Evolutionary conservation across 2,113 vertebrate species (phyloP).

Genomic region (Spheniscus mendiculus): DNA sequence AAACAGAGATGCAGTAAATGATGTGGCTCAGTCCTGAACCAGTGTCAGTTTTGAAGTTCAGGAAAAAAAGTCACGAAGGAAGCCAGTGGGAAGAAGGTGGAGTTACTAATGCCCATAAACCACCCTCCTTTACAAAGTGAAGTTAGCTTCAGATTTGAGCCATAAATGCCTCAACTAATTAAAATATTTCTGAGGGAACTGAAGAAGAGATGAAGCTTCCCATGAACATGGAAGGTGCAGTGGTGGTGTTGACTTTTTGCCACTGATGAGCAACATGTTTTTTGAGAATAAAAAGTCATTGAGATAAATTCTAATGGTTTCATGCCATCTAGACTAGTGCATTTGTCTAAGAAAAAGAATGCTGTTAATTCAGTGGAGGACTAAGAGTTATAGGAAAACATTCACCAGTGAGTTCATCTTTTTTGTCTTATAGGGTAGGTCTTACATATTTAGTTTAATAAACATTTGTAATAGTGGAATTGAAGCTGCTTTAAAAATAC

Average conservation of each 20-base stretch:
- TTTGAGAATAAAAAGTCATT: neutral
- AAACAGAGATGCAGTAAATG: neutral
- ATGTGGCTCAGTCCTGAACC: neutral
- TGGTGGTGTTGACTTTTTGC: neutral
- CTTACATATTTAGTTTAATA: neutral
- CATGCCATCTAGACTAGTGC: neutral
- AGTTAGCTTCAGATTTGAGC: neutral
- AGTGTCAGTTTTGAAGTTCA: neutral
- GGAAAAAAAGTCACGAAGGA: neutral
- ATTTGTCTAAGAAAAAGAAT: neutral
- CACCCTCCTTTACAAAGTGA: neutral
- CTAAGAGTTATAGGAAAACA: neutral
- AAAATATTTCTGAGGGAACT: neutral
- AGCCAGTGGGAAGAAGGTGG: neutral
- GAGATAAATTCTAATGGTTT: neutral
- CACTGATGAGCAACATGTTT: neutral
- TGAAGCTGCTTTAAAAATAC: neutral
- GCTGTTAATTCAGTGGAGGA: neutral
- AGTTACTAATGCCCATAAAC: neutral
- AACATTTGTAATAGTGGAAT: neutral
- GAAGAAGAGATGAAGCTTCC: neutral
- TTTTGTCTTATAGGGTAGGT: neutral
- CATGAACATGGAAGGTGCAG: fast-evolving
- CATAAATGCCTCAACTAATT: neutral
- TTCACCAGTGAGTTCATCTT: neutral